Evolutionary conservation across 2,888 invertebrate genomes (phyloP), one percentile per base, ranked within the genome.

Genomic region (Leucoptera coffeella): DNA sequence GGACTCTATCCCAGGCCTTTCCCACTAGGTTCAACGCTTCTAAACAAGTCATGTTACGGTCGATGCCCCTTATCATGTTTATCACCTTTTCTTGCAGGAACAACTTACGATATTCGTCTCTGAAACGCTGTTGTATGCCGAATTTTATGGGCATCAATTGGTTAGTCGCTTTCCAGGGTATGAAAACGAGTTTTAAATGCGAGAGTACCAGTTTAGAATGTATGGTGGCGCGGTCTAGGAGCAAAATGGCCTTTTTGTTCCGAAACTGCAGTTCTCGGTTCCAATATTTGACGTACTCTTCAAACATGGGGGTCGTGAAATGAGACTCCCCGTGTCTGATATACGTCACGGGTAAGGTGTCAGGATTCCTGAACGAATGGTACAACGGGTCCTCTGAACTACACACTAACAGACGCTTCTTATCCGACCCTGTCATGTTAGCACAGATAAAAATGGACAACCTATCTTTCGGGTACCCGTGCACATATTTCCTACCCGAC

Each of bases 241-340:
- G 32, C 2, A 50, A 27, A 0, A 50, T 33, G 0, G 43, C 49
- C 33, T 38, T 48, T 7, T 38, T 34, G 25, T 48, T 35, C 11
- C 32, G 32, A 1, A 29, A n/a, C 23, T 43, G 31, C 3, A 51
- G 29, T 10, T 51, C 43, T 2, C 33, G 33, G 9, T 51, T 49
- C 51, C 51, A 51, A 30, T 39, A 43, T 30, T 39, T 45, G 0
- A 50, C 47, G 10, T 47, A 50, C 12, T 48, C 43, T 25, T 51
- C 51, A 23, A 51, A 51, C 39, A 48, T 47, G 28, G 36, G 36
- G 2, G 50, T 52, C 0, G 50, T 51, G 14, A 52, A 50, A 29
- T 50, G 50, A 0, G 45, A 49, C 30, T 45, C 38, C 0, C 38
- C 33, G 27, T 52, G 47, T 3, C 49, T 38, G 8, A 47, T 45